phyloP scores from a whole-genome alignment of 2,888 invertebrate species.

The Osmoderma eremita region DNA sequence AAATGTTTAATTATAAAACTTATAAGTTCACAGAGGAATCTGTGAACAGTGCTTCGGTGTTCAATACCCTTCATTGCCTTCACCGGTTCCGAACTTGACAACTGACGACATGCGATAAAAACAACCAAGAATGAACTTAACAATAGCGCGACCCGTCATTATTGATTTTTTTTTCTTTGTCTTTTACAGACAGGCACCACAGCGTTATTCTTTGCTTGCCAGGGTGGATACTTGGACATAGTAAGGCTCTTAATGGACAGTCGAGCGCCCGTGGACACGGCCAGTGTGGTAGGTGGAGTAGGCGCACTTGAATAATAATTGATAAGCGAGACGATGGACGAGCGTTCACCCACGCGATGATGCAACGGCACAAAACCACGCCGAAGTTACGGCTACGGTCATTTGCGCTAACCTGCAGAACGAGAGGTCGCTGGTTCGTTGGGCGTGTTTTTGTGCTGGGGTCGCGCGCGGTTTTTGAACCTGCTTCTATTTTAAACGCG shows the following conservation, averaged over 20 bases:
- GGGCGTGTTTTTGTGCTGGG: constrained; percentile 8
- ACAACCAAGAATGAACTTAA: constrained; percentile 11
- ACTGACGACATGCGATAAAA: background rate
- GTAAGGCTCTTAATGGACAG: constrained; percentile 80
- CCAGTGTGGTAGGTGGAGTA: constrained; percentile 76
- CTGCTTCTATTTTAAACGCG: constrained; percentile 39
- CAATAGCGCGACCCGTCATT: background rate
- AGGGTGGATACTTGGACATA: constrained; percentile 89
- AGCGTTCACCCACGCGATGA: constrained; percentile 5
- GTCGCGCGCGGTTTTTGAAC: constrained; percentile 40
- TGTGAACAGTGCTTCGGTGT: too few relatives aligned
- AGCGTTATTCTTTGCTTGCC: constrained; percentile 93
- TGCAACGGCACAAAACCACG: constrained; percentile 1
- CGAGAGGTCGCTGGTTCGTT: background rate
- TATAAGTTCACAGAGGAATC: too few relatives aligned
- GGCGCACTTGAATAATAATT: constrained; percentile 7
- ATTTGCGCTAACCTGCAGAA: background rate
- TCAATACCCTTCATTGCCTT: background rate
- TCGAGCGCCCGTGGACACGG: constrained; percentile 81
- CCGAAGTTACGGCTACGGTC: constrained; percentile 12
- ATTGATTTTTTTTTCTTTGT: constrained; percentile 37
- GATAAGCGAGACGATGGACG: background rate
- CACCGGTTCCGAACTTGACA: background rate
- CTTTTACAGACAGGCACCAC: constrained; percentile 86
- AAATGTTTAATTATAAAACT: too few relatives aligned